Evolutionary conservation across 2,888 invertebrate species (phyloP).

Genomic region (Caenorhabditis sp.): DNA sequence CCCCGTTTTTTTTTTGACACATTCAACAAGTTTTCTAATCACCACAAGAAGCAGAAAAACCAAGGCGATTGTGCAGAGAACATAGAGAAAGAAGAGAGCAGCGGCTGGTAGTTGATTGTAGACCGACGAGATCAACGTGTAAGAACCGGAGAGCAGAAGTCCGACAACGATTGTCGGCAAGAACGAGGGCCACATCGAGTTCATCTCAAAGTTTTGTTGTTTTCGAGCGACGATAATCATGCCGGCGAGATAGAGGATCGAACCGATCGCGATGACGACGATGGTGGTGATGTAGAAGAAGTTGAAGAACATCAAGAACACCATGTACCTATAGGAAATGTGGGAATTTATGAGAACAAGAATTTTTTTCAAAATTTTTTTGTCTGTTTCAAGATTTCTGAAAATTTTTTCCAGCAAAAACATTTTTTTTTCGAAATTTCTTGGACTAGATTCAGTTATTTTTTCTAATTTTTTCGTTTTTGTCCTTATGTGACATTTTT

Average conservation of each 20-base stretch:
- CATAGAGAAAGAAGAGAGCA: constrained; percentile 18
- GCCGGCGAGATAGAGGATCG: constrained; percentile 18
- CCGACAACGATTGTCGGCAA: constrained; percentile 24
- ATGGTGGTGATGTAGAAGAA: constrained; percentile 22
- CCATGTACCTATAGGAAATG: constrained; percentile 9
- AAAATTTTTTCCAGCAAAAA: too few species aligned
- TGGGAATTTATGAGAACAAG: not conserved
- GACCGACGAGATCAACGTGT: constrained; percentile 22
- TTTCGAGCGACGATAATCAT: constrained; percentile 25
- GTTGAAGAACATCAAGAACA: constrained; percentile 29
- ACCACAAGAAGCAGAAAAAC: constrained; percentile 24
- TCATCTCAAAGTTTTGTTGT: constrained; percentile 15
- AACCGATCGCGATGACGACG: constrained; percentile 19
- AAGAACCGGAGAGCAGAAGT: constrained; percentile 29
- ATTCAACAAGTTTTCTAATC: too few species aligned
- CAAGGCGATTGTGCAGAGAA: constrained; percentile 15
- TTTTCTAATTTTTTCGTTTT: too few species aligned
- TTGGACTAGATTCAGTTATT: too few species aligned
- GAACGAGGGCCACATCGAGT: constrained; percentile 22
- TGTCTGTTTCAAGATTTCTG: not conserved
- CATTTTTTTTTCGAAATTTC: too few species aligned
- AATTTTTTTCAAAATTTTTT: not conserved
- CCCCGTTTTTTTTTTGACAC: too few species aligned
- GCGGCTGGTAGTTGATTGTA: constrained; percentile 31
- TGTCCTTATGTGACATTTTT: too few species aligned